Percentiles rank a stretch among this genome's conserved stretches.
Evolutionary conservation across 2,888 invertebrate genomes (phyloP).

Genomic region (Drosophila nr. medialis): DNA sequence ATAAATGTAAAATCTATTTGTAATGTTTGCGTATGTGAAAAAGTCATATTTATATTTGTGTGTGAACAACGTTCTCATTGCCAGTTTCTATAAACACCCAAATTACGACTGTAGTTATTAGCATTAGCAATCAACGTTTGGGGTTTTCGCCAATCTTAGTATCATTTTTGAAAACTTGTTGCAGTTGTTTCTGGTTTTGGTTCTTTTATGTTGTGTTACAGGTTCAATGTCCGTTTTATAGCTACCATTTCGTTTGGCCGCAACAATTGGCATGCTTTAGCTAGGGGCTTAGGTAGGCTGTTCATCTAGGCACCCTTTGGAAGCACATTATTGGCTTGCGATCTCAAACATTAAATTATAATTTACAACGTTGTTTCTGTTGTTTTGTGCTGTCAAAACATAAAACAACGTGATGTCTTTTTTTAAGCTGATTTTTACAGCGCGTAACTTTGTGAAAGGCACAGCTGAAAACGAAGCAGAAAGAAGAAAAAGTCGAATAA

Average conservation of each 20-base stretch:
- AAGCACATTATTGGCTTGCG: conserved; percentile 59
- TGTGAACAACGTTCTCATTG: background rate
- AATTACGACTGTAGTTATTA: conserved; percentile 7
- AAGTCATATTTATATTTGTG: background rate
- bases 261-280: conserved; percentile 18
- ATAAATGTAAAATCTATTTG: background rate
- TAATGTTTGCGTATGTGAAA: background rate
- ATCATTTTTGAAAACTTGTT: conserved; percentile 11
- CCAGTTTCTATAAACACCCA: background rate
- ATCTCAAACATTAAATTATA: conserved; percentile 78
- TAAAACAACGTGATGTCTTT: conserved; percentile 76
- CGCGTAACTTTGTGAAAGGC: conserved; percentile 60
- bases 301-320: conserved; percentile 16
- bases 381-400: conserved; percentile 55
- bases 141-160: conserved; percentile 21
- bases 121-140: conserved; percentile 15
- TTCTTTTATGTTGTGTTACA: conserved; percentile 40
- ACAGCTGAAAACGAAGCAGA: conserved; percentile 35
- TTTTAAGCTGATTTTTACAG: conserved; percentile 76
- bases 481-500: too few relatives aligned
- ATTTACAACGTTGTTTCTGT: conserved; percentile 81
- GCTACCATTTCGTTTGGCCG: conserved; percentile 2
- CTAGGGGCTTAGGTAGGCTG: conserved; percentile 26
- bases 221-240: conserved; percentile 28
- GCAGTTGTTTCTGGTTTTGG: conserved; percentile 7